phyloP scores from a whole-genome alignment of 2,797 vertebrate species.

The Petrocephalus sullivani region DNA sequence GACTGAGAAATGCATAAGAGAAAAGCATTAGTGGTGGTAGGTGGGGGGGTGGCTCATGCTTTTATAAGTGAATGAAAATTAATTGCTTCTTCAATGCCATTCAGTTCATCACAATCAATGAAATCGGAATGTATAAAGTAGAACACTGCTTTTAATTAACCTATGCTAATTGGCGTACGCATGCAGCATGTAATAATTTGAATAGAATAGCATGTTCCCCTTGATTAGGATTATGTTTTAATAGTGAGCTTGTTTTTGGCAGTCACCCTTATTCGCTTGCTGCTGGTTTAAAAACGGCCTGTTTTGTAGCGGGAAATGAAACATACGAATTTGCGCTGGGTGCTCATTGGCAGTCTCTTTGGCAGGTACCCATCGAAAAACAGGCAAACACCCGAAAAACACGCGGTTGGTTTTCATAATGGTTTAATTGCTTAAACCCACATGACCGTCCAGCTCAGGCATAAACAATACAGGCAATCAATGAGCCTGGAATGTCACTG shows the following conservation, averaged over 20 bases:
- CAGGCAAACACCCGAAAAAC: not conserved
- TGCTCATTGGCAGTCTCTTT: slow-evolving; percentile 36
- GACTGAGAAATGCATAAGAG: slow-evolving; percentile 32
- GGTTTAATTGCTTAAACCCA: not conserved
- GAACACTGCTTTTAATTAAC: slow-evolving; percentile 64
- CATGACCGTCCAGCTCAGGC: not conserved
- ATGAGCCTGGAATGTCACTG: not conserved
- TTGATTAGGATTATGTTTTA: slow-evolving; percentile 45
- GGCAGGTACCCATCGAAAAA: slow-evolving; percentile 28
- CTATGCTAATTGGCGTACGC: slow-evolving; percentile 60
- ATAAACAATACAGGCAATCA: not conserved
- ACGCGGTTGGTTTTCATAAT: not conserved
- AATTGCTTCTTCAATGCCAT: slow-evolving; percentile 56
- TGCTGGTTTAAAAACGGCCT: slow-evolving; percentile 36
- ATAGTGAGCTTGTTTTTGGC: slow-evolving; percentile 33
- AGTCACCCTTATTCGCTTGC: slow-evolving; percentile 25
- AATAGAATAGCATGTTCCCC: slow-evolving; percentile 40
- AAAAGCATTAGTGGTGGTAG: slow-evolving; percentile 27
- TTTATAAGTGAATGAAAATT: slow-evolving; percentile 47
- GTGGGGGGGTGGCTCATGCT: slow-evolving; percentile 28
- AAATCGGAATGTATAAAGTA: slow-evolving; percentile 46
- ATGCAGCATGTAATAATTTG: slow-evolving; percentile 51
- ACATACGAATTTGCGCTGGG: slow-evolving; percentile 29
- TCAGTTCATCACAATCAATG: slow-evolving; percentile 49
- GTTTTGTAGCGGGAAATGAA: slow-evolving; percentile 29